A percentile compares a stretch with the other conserved stretches of the same genome.
phyloP scores from a whole-genome alignment of 2,888 invertebrate species.

The Priocnemis perturbator region DNA sequence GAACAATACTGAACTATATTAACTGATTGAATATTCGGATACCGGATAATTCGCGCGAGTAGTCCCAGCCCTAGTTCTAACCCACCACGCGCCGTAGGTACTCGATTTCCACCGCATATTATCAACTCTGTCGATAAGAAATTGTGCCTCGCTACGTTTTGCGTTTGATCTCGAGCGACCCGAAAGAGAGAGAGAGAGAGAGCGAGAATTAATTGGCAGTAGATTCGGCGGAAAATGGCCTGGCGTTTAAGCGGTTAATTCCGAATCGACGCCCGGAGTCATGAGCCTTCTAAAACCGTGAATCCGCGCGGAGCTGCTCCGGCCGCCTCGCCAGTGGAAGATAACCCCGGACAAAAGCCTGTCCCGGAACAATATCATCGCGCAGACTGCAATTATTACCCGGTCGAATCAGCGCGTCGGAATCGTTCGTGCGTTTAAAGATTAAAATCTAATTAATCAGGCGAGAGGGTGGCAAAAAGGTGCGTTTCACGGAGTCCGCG shows the following conservation, averaged over 20 bases:
- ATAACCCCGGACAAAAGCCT: constrained; percentile 23
- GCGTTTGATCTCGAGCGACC: background rate
- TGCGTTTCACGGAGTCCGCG: background rate
- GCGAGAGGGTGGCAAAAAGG: constrained; percentile 14
- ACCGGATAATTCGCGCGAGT: no score
- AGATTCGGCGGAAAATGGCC: background rate
- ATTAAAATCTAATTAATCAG: constrained; percentile 59
- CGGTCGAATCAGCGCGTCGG: constrained; percentile 27
- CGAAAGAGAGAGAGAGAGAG: no score
- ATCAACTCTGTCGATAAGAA: no score
- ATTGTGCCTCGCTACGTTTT: background rate
- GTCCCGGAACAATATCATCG: constrained; percentile 40
- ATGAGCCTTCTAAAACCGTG: background rate
- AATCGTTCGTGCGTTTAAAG: constrained; percentile 46
- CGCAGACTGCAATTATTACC: constrained; percentile 44
- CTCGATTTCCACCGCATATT: no score
- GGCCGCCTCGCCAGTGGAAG: background rate
- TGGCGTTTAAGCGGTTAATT: background rate
- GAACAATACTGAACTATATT: no score
- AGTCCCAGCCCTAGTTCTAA: no score
- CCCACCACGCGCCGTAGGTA: no score
- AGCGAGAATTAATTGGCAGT: background rate
- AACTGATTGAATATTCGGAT: no score
- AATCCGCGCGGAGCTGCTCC: background rate
- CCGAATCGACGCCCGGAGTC: background rate